Base-by-base conservation (phyloP, 1,140 invertebrate genomes). In the Drosophila funebris region DNA sequence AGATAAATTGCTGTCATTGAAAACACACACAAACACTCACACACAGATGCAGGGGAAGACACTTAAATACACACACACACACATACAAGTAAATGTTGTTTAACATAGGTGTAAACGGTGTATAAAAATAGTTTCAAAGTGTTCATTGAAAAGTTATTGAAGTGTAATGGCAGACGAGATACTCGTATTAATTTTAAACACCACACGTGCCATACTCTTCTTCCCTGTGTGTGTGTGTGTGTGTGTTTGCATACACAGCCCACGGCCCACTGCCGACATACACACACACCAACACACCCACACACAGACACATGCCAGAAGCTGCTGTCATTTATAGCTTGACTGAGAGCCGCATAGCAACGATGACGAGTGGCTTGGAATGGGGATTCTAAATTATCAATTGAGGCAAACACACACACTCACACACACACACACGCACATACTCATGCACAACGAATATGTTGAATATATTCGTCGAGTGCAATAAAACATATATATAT, bases 51-150 rank as follows among this genome's bases (percentile, higher is more conserved):
- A 44, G 8, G 6, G 2, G 2, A 37, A 11, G 1, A 27, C 41
- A 37, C 44, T 20, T 14, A 29, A 16, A 33, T 16, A 24, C 50
- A 46, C 16, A 44, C n/a, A 33, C 20, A 52, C 53, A 33, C 4
- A 18, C 7, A 13, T 9, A 70, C 24, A 43, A 36, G 33, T 63
- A 31, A 73, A 67, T 84, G 43, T 62, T 71, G 43, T 66, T 73
- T 54, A 64, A 69, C 67, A 73, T 70, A 63, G 72, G 70, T 78
- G 74, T 79, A 77, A 88, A 79, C 57, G 67, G 81, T 79, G 78
- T 83, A 76, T 89, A 88, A 88, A 88, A 79, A 88, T 88, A 89
- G 76, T 88, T 83, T 83, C 79, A 88, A 88, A 88, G 76, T 88
- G 75, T 88, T 88, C 76, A 88, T 88, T 79, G 76, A 88, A 88